These are phyloP conservation scores for Hoplias malabaricus DNA, from an alignment of 2,113 vertebrate species.

Conservation along the genomic window DNA sequence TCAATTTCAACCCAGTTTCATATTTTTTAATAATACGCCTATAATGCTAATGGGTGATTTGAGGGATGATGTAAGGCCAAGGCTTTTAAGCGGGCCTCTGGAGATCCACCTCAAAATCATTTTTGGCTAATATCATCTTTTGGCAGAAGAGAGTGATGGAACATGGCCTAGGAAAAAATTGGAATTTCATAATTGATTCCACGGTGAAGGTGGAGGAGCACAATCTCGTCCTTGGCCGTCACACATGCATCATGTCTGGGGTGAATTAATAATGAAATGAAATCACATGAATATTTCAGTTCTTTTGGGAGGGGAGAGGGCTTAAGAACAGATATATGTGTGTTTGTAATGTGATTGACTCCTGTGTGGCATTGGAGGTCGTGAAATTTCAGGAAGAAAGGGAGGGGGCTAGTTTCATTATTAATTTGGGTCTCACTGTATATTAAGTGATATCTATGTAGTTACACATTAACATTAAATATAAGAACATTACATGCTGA, in stretches of 20 bases:
- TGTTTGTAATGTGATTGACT: constrained; percentile 23
- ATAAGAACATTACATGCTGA: too few relatives aligned
- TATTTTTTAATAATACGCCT: too few relatives aligned
- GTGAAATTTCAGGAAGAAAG: constrained; percentile 25
- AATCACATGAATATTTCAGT: constrained; percentile 38
- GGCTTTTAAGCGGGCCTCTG: not conserved
- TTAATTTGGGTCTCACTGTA: too few relatives aligned
- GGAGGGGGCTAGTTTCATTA: not conserved
- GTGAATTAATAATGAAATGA: constrained; percentile 17
- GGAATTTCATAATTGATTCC: constrained; percentile 2
- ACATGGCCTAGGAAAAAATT: not conserved
- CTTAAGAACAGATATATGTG: not conserved
- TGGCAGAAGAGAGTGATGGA: not conserved
- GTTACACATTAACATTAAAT: too few relatives aligned
- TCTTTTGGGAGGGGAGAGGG: not conserved
- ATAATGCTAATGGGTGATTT: constrained; percentile 11
- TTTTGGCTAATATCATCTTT: not conserved
- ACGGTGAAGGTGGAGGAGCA: not conserved
- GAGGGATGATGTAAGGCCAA: not conserved
- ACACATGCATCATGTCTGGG: constrained; percentile 23
- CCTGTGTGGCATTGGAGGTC: constrained; percentile 17
- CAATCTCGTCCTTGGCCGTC: constrained; percentile 26
- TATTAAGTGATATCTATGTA: too few relatives aligned
- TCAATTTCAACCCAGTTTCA: too few relatives aligned
- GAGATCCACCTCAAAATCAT: not conserved